Percentiles rank a stretch among this genome's conserved stretches.
Conservation (phyloP, 92 coral and sea anemone genomes). For the Montipora capitata region DNA sequence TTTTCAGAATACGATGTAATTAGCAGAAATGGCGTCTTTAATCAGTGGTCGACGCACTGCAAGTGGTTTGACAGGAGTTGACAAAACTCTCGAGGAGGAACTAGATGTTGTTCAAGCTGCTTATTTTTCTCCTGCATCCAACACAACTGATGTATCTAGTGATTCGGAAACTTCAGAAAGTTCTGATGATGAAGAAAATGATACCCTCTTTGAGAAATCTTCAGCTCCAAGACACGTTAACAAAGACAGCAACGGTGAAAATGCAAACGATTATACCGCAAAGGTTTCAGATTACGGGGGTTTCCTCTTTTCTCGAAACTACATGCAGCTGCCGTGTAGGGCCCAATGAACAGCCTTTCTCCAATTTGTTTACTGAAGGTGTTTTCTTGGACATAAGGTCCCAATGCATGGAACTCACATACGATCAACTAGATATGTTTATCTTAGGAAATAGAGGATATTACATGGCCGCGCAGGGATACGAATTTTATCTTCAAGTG, state of each 20-base stretch:
- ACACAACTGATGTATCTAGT: slow-evolving; percentile 1
- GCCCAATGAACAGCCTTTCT: too few relatives aligned
- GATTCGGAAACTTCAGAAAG: too few relatives aligned
- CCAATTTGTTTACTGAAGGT: slow-evolving; percentile 19
- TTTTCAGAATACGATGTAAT: too few relatives aligned
- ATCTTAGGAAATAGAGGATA: too few relatives aligned
- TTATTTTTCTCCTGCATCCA: not conserved
- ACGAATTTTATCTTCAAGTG: too few relatives aligned
- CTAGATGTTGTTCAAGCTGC: slow-evolving; percentile 16
- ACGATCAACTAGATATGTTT: slow-evolving; percentile 7
- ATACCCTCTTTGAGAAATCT: slow-evolving; percentile 2
- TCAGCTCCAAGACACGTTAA: not conserved
- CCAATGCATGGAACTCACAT: slow-evolving; percentile 9
- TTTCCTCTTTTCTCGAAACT: too few relatives aligned
- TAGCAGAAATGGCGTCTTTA: too few relatives aligned
- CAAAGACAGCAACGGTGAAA: not conserved
- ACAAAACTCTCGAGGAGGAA: slow-evolving; percentile 12
- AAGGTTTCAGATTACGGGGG: too few relatives aligned
- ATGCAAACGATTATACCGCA: too few relatives aligned
- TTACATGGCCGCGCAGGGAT: too few relatives aligned
- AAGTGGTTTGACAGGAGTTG: slow-evolving; percentile 19
- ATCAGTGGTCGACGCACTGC: too few relatives aligned
- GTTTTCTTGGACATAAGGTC: slow-evolving; percentile 1
- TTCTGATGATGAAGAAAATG: not conserved
- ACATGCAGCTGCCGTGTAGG: too few relatives aligned